Percentiles rank a stretch among this genome's conserved stretches.
Evolutionary conservation across 2,888 invertebrate species (phyloP).

Genomic region (Rhopalosiphum nymphaeae): DNA sequence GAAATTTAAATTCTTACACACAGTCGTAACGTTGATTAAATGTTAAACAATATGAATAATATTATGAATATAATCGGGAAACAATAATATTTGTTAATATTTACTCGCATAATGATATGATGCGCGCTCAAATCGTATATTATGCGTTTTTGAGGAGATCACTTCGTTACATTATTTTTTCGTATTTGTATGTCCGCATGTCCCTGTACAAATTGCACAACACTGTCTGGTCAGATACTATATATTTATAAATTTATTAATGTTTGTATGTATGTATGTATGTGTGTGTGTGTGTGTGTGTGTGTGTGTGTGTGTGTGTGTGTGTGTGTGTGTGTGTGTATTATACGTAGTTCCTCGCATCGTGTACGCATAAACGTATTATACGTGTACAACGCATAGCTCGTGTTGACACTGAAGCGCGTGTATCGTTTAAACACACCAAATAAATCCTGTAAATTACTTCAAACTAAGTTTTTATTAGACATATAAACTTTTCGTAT

Average conservation of each 20-base stretch:
- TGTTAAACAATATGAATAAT: not conserved
- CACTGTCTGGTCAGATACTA: not conserved
- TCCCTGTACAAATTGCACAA: not conserved
- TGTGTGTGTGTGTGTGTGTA: not conserved
- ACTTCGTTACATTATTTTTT: not conserved
- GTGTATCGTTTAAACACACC: not conserved
- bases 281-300: not conserved
- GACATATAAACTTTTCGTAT: slow-evolving; percentile 43
- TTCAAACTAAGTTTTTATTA: slow-evolving; percentile 40
- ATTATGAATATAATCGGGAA: not conserved
- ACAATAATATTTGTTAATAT: not conserved
- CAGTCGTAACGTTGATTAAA: not conserved
- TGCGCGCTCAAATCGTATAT: not conserved
- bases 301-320: too few species aligned
- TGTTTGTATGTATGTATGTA: too few species aligned
- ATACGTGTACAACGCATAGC: too few species aligned
- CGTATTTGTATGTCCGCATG: not conserved
- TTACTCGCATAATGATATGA: not conserved
- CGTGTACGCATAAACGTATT: not conserved
- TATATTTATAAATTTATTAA: not conserved
- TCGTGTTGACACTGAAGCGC: not conserved
- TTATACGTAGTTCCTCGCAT: not conserved
- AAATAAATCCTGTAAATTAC: slow-evolving; percentile 30
- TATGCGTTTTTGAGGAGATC: not conserved
- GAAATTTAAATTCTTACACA: not conserved